These are phyloP conservation scores for Tetragonisca angustula DNA, from an alignment of 2,888 invertebrate genomes.

Conservation along the genomic window DNA sequence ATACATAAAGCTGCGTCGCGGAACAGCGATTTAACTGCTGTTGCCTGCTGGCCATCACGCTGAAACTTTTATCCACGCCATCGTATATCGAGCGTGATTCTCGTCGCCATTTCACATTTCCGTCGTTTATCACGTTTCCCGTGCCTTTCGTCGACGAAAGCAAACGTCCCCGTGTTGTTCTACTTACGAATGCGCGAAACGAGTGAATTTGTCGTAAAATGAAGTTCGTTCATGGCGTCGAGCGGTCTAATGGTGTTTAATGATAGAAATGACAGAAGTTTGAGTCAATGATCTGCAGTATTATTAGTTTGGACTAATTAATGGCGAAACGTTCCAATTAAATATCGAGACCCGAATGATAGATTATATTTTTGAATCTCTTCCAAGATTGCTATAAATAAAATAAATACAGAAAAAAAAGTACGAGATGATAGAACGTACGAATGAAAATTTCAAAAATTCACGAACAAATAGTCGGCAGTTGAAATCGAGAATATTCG, in stretches of 20 bases:
- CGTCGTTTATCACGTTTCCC: neutral
- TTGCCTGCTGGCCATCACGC: neutral
- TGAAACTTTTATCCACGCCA: conserved; percentile 12
- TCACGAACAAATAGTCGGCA: too few relatives aligned
- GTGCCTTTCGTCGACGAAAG: neutral
- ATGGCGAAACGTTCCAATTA: too few relatives aligned
- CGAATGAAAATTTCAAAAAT: too few relatives aligned
- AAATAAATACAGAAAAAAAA: neutral
- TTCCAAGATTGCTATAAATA: neutral
- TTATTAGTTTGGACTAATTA: too few relatives aligned
- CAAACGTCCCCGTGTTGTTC: neutral
- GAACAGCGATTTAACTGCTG: conserved; percentile 36
- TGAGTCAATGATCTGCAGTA: too few relatives aligned
- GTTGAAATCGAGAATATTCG: too few relatives aligned
- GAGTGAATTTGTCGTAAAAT: neutral
- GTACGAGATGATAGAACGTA: neutral
- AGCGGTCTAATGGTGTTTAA: too few relatives aligned
- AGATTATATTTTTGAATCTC: neutral
- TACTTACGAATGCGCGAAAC: neutral
- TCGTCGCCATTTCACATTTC: neutral
- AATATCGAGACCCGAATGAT: too few relatives aligned
- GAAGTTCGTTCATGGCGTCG: too few relatives aligned
- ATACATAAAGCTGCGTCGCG: conserved; percentile 37
- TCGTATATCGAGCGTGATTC: neutral
- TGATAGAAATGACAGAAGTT: too few relatives aligned